Conservation (phyloP, 2,113 vertebrate species). For the Phylloscopus trochilus region DNA sequence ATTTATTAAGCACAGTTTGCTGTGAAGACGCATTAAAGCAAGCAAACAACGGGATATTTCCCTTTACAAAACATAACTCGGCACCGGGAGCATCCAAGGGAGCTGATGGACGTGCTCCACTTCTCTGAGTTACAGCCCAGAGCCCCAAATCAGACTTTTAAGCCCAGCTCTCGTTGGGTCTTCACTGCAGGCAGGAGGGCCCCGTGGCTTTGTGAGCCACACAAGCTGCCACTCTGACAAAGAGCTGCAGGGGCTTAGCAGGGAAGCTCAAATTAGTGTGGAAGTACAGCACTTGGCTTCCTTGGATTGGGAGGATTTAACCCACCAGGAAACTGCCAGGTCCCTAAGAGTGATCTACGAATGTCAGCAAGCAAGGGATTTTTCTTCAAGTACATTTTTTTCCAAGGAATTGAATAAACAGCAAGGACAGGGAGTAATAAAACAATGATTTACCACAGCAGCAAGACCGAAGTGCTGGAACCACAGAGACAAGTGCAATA, state of each 20-base stretch:
- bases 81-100: background rate
- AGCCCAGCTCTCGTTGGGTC: background rate
- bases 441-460: background rate
- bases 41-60: background rate
- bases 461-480: background rate
- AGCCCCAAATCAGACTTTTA: background rate
- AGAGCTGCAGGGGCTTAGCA: constrained; percentile 4
- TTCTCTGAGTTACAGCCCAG: background rate
- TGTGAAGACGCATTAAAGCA: background rate
- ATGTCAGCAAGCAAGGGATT: background rate
- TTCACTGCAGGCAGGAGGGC: background rate
- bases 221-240: constrained; percentile 11
- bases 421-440: background rate
- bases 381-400: background rate
- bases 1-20: background rate
- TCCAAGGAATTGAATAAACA: background rate
- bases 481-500: background rate
- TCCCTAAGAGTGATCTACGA: background rate
- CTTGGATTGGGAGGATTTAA: background rate
- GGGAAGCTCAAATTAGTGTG: constrained; percentile 39
- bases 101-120: background rate
- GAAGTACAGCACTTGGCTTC: constrained; percentile 1
- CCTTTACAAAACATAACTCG: background rate
- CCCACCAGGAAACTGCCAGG: background rate
- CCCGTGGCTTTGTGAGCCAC: constrained; percentile 28